phyloP scores from a whole-genome alignment of 2,797 vertebrate species.

The Gambusia yucatana region DNA sequence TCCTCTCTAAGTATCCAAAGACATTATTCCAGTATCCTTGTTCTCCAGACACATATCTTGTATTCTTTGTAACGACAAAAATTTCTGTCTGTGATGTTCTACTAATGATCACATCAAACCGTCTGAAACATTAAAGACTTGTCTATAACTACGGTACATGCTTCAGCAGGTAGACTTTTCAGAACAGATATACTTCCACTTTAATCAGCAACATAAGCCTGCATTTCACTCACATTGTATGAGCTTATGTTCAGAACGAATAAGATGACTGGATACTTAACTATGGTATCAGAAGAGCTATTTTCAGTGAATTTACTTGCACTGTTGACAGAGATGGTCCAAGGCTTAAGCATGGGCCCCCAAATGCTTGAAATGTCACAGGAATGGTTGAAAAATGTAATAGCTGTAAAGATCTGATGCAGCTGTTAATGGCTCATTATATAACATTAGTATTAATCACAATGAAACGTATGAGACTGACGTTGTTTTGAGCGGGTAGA shows the following conservation, averaged over 20 bases:
- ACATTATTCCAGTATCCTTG: not conserved
- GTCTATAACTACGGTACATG: not conserved
- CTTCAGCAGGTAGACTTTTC: not conserved
- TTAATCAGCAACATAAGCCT: slow-evolving; percentile 5
- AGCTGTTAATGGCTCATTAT: not conserved
- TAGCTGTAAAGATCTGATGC: not conserved
- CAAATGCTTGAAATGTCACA: not conserved
- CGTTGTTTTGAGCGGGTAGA: not conserved
- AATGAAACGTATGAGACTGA: not conserved
- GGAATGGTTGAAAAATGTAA: not conserved
- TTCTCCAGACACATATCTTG: not conserved
- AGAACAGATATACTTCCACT: slow-evolving; percentile 6
- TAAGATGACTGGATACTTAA: not conserved
- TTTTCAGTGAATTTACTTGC: not conserved
- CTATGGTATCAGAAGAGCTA: not conserved
- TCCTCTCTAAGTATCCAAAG: not conserved
- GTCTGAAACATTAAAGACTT: not conserved
- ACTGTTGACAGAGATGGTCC: not conserved
- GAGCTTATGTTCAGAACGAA: not conserved
- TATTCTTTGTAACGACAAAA: not conserved
- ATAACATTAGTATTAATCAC: not conserved
- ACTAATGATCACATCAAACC: not conserved
- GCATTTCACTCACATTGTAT: not conserved
- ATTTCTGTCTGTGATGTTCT: not conserved
- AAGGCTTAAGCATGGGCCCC: not conserved